Evolutionary conservation across 1,140 invertebrate genomes (phyloP).

Genomic region (Sycophila sp.): DNA sequence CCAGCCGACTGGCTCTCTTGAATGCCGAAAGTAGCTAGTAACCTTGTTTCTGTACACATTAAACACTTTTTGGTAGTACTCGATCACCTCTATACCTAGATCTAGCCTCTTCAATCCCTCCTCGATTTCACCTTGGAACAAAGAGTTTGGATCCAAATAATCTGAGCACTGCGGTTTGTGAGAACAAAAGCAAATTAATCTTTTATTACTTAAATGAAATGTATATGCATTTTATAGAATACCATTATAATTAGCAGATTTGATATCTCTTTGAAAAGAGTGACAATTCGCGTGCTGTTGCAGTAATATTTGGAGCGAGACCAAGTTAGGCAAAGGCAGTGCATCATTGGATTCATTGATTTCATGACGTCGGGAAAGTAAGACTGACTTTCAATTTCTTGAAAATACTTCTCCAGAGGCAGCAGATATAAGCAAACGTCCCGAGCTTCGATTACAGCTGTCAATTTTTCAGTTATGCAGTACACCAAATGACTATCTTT

Average conservation of each 20-base stretch:
- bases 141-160: constrained; percentile 62
- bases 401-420: constrained; percentile 72
- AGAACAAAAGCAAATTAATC: background rate
- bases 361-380: constrained; percentile 73
- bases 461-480: no score
- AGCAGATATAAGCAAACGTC: constrained; percentile 75
- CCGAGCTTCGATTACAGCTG: constrained; percentile 70
- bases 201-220: background rate
- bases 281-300: constrained; percentile 76
- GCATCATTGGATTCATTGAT: constrained; percentile 74
- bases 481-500: constrained; percentile 20
- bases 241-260: constrained; percentile 81
- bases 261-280: constrained; percentile 78
- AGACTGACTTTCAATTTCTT: constrained; percentile 73
- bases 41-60: constrained; percentile 67
- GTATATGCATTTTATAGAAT: background rate
- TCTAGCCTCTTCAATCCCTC: constrained; percentile 60
- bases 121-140: constrained; percentile 73
- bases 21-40: constrained; percentile 67
- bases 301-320: constrained; percentile 85
- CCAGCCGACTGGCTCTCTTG: constrained; percentile 68
- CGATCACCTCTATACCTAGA: constrained; percentile 45
- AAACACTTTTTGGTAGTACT: constrained; percentile 56
- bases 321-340: constrained; percentile 87
- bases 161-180: constrained; percentile 41